These are phyloP conservation scores for Chamaetylas fuelleborni DNA, from an alignment of 2,113 vertebrate species.

Conservation along the genomic window DNA sequence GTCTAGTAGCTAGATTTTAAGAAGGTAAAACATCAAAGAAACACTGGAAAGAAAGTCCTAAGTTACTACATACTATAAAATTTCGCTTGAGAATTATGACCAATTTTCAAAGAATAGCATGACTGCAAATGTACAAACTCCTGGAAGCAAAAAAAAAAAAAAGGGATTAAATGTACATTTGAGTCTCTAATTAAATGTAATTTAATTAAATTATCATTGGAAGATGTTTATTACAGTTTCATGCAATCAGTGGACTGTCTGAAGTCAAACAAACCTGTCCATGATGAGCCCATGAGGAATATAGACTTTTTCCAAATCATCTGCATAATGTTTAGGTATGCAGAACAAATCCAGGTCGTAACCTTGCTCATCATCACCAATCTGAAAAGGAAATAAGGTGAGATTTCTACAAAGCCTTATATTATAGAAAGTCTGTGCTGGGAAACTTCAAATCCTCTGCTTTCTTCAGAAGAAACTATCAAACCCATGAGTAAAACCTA, in stretches of 20 bases:
- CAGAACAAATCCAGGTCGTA: constrained; percentile 97
- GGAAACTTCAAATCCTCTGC: neutral
- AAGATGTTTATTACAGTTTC: neutral
- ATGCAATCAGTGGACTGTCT: neutral
- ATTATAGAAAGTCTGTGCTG: neutral
- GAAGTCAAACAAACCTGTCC: constrained; percentile 86
- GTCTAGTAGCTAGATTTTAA: neutral
- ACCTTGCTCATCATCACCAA: constrained; percentile 93
- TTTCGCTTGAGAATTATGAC: neutral
- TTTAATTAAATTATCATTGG: neutral
- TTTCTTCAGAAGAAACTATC: neutral
- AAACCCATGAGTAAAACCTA: neutral
- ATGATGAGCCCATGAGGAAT: constrained; percentile 97
- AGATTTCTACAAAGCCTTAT: neutral
- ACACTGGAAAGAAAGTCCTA: neutral
- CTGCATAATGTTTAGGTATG: constrained; percentile 94
- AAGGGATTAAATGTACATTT: neutral
- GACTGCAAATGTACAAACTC: neutral
- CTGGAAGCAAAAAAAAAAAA: neutral
- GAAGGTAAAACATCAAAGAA: neutral
- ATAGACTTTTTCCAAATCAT: constrained; percentile 92
- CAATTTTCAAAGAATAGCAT: neutral
- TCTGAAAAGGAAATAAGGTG: constrained; percentile 79
- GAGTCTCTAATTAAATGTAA: neutral
- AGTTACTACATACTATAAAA: neutral